These are phyloP conservation scores for Cryptomyrus ogoouensis DNA, from an alignment of 2,113 vertebrate genomes.

Conservation along the genomic window DNA sequence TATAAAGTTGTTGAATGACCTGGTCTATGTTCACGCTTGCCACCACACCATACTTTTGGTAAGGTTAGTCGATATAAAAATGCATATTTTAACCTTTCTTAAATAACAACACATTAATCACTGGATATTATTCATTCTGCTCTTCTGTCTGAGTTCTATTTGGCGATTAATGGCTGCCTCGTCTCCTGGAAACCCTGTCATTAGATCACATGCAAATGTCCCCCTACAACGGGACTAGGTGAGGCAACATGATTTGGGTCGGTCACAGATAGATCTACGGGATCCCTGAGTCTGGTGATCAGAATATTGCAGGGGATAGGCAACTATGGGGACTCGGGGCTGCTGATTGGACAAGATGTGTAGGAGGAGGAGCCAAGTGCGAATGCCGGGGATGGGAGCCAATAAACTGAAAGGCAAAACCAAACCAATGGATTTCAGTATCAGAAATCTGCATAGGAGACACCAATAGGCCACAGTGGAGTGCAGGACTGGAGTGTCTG, in stretches of 20 bases:
- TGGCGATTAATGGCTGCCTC: not conserved
- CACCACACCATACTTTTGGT: not conserved
- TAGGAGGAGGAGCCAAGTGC: not conserved
- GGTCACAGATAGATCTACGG: not conserved
- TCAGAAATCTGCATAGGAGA: not conserved
- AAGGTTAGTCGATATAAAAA: slow-evolving; percentile 3
- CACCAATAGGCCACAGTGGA: not conserved
- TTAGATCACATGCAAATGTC: not conserved
- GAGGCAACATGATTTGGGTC: not conserved
- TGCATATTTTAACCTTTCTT: slow-evolving; percentile 9
- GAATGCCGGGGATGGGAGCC: not conserved
- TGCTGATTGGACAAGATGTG: not conserved
- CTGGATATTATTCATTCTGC: not conserved
- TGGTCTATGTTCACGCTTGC: not conserved
- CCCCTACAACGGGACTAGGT: not conserved
- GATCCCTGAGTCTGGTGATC: not conserved
- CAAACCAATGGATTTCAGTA: not conserved
- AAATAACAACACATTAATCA: slow-evolving; percentile 4
- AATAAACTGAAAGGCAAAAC: not conserved
- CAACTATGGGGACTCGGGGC: not conserved
- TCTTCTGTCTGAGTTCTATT: not conserved
- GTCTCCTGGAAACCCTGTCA: not conserved
- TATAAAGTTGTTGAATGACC: not conserved
- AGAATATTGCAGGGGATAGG: not conserved
- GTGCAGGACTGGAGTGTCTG: not conserved